Evolutionary conservation across 2,888 invertebrate genomes (phyloP).

Genomic region (Microctonus hyperodae): DNA sequence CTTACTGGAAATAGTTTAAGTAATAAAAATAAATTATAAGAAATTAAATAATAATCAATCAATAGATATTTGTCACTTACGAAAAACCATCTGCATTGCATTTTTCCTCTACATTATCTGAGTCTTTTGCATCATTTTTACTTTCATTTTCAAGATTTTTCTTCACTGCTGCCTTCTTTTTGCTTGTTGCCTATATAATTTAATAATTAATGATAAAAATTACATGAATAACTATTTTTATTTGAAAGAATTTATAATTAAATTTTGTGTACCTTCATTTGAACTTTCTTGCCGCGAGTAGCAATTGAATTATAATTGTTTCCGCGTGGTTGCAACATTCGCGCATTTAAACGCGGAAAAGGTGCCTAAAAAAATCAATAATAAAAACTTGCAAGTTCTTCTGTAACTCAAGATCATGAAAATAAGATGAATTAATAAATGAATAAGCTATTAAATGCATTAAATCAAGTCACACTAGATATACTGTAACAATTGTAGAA

Average conservation of each 20-base stretch:
- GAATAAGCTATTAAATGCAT: neutral
- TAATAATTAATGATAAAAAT: too few relatives aligned
- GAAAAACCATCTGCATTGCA: slow-evolving; percentile 54
- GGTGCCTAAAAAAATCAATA: slow-evolving; percentile 29
- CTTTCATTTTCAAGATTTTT: slow-evolving; percentile 57
- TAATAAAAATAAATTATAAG: slow-evolving; percentile 10
- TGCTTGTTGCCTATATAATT: slow-evolving; percentile 54
- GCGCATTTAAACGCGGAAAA: slow-evolving; percentile 39
- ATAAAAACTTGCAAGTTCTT: slow-evolving; percentile 1
- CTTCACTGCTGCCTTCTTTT: slow-evolving; percentile 55
- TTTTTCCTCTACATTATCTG: slow-evolving; percentile 54
- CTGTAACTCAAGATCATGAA: neutral
- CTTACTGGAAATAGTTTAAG: slow-evolving; percentile 40
- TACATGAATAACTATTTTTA: slow-evolving; percentile 24
- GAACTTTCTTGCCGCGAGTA: slow-evolving; percentile 58
- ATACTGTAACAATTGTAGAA: slow-evolving; percentile 2
- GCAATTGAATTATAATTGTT: slow-evolving; percentile 51
- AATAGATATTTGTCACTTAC: slow-evolving; percentile 43
- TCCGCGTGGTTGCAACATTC: slow-evolving; percentile 56
- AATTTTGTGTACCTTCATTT: slow-evolving; percentile 58
- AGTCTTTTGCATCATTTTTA: slow-evolving; percentile 50
- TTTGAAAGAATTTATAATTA: neutral
- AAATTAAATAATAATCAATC: neutral
- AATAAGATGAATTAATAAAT: neutral
- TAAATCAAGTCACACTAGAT: neutral